phyloP scores from a whole-genome alignment of 2,797 vertebrate genomes.

The Helostoma temminkii region DNA sequence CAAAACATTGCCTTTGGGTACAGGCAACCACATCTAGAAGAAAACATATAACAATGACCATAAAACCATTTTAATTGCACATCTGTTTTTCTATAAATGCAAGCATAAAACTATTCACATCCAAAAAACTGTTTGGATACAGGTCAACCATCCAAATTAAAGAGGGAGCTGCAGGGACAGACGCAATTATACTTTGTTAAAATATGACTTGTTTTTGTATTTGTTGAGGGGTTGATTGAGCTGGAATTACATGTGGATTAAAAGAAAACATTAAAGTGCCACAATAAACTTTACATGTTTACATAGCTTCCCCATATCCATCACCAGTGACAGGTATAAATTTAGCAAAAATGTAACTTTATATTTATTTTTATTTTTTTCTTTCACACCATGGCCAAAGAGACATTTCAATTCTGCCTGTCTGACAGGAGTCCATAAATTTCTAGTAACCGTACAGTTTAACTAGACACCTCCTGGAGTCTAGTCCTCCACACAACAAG shows the following conservation, averaged over 20 bases:
- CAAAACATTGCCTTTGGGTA: slow-evolving; percentile 4
- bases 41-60: slow-evolving; percentile 10
- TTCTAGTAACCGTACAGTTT: not conserved
- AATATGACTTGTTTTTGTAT: slow-evolving; percentile 26
- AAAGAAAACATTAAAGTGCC: slow-evolving; percentile 17
- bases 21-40: slow-evolving; percentile 11
- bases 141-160: slow-evolving; percentile 27
- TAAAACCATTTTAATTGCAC: slow-evolving; percentile 38
- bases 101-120: slow-evolving; percentile 12
- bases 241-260: slow-evolving; percentile 16
- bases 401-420: too few species aligned
- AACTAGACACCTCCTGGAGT: not conserved
- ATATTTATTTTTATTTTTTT: too few species aligned
- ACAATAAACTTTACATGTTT: not conserved
- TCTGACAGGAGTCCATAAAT: not conserved
- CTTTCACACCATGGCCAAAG: too few species aligned
- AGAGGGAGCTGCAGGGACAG: slow-evolving; percentile 7
- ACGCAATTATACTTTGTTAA: slow-evolving; percentile 12
- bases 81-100: slow-evolving; percentile 37
- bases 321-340: too few species aligned
- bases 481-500: not conserved
- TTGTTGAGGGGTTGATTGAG: not conserved
- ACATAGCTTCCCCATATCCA: too few species aligned
- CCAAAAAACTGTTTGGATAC: slow-evolving; percentile 27
- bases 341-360: too few species aligned